Evolutionary conservation across 2,797 vertebrate species (phyloP).

Genomic region (Anguilla obscura): DNA sequence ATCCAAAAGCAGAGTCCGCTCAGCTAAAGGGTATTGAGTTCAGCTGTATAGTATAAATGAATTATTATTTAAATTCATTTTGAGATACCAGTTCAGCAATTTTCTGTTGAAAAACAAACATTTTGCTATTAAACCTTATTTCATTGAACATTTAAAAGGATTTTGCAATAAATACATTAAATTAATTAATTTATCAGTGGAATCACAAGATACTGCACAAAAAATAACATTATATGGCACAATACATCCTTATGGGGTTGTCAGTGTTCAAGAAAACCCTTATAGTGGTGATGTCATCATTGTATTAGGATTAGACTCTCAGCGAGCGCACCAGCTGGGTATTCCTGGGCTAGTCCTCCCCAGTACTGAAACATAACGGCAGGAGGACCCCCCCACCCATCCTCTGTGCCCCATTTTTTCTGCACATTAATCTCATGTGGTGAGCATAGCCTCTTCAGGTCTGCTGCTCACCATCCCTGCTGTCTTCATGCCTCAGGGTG

Average conservation of each 20-base stretch:
- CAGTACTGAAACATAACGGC: neutral
- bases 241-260: neutral
- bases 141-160: neutral
- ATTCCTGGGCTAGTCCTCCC: conserved; percentile 21
- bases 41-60: neutral
- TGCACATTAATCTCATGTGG: conserved; percentile 28
- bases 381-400: neutral
- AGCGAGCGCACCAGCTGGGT: conserved; percentile 52
- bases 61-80: neutral
- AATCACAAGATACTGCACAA: neutral
- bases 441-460: conserved; percentile 23
- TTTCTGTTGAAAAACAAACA: neutral
- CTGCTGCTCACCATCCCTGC: conserved; percentile 10
- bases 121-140: neutral
- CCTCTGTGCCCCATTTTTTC: conserved; percentile 24
- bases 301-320: conserved; percentile 36
- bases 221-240: neutral
- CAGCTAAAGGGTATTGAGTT: neutral
- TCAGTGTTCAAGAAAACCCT: neutral
- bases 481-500: neutral
- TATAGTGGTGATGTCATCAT: conserved; percentile 29
- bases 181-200: neutral
- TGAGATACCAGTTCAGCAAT: neutral
- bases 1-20: neutral
- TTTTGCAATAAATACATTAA: neutral